Conservation (phyloP, 2,797 vertebrate genomes). For the Chelon labrosus region DNA sequence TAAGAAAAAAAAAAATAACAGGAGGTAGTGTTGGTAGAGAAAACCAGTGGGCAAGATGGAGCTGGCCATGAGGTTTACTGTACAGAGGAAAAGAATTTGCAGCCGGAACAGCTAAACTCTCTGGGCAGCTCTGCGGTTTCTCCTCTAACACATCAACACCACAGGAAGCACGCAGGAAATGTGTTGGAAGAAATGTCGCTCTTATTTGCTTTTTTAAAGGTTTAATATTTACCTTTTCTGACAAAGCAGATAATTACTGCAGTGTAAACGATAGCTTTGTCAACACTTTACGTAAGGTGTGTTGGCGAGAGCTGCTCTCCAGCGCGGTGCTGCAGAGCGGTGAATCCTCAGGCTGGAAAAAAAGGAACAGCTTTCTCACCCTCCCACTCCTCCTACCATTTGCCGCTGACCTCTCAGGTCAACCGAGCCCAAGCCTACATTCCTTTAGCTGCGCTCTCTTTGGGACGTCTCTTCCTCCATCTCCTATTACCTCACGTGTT, state of each 20-base stretch:
- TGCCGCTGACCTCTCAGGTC: conserved; percentile 58
- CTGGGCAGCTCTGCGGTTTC: conserved; percentile 13
- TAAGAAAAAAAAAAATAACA: neutral
- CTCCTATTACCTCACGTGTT: conserved; percentile 45
- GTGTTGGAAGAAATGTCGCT: neutral
- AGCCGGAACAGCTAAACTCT: conserved; percentile 29
- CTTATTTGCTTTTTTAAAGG: neutral
- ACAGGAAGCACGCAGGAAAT: neutral
- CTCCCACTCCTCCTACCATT: conserved; percentile 72
- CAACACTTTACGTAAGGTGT: conserved; percentile 69
- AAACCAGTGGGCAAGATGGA: conserved; percentile 48
- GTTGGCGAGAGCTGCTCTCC: conserved; percentile 56
- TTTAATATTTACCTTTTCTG: conserved; percentile 5
- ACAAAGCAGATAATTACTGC: conserved; percentile 36
- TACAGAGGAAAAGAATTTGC: conserved; percentile 41
- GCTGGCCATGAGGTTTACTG: conserved; percentile 51
- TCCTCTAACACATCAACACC: neutral
- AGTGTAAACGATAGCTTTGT: conserved; percentile 51
- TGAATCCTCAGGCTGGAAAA: conserved; percentile 49
- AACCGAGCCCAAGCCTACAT: conserved; percentile 58
- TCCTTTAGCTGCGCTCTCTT: conserved; percentile 43
- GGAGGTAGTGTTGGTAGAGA: conserved; percentile 15
- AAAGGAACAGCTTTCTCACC: conserved; percentile 59
- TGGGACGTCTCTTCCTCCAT: conserved; percentile 38
- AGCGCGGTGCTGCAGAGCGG: conserved; percentile 44